phyloP scores from a whole-genome alignment of 2,113 vertebrate species.

The Tenebrosternarchus preto region DNA sequence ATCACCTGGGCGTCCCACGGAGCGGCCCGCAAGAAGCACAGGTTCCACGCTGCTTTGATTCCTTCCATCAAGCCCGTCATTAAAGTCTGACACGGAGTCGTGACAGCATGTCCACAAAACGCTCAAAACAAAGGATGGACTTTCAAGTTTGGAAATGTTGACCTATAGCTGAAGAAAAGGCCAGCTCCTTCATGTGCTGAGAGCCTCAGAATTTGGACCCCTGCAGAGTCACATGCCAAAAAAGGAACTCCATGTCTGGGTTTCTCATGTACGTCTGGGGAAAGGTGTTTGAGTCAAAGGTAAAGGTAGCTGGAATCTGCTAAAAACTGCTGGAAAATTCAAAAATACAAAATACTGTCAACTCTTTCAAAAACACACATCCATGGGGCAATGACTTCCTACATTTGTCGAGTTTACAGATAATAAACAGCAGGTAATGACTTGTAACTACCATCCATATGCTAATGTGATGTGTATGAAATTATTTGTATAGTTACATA shows the following conservation, averaged over 20 bases:
- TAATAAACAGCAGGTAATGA: neutral
- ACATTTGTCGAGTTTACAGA: neutral
- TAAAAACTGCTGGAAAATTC: no score
- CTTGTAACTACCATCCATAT: neutral
- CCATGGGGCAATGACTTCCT: conserved; percentile 1
- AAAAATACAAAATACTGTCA: no score
- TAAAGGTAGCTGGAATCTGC: no score
- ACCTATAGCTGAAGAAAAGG: conserved; percentile 67
- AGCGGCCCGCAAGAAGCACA: conserved; percentile 64
- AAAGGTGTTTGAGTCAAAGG: conserved; percentile 41
- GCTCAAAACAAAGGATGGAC: conserved; percentile 65
- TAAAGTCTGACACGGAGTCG: conserved; percentile 69
- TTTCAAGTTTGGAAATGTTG: conserved; percentile 72
- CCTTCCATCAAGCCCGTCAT: conserved; percentile 75
- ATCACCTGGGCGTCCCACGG: conserved; percentile 73
- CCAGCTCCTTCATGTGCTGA: conserved; percentile 68
- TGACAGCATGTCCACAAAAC: conserved; percentile 61
- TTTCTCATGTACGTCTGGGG: conserved; percentile 51
- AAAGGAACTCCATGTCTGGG: conserved; percentile 41
- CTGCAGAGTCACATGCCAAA: conserved; percentile 63
- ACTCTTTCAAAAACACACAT: conserved; percentile 21
- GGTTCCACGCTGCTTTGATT: conserved; percentile 75
- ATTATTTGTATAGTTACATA: neutral
- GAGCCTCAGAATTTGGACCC: conserved; percentile 64
- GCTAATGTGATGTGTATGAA: no score